Conservation (phyloP, 2,888 invertebrate species). For the Eucriotettix oculatus region DNA sequence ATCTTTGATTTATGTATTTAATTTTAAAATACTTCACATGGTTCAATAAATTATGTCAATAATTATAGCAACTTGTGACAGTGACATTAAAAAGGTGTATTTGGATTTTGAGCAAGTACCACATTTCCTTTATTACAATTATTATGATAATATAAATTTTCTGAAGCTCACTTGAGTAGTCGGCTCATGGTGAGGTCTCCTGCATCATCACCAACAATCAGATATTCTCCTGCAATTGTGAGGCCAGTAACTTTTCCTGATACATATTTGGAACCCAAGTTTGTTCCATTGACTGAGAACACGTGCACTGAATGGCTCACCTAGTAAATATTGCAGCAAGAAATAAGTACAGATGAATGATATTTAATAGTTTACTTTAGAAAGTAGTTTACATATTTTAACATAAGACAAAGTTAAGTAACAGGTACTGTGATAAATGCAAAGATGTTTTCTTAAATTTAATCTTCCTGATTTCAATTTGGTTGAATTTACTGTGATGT, state of each 20-base stretch:
- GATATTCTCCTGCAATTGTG: slow-evolving; percentile 28
- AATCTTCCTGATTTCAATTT: too few relatives aligned
- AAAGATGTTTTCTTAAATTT: too few relatives aligned
- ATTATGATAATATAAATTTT: too few relatives aligned
- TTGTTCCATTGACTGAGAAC: slow-evolving; percentile 32
- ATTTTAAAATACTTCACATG: too few relatives aligned
- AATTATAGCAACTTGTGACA: too few relatives aligned
- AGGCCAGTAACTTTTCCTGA: slow-evolving; percentile 32
- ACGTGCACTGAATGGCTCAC: slow-evolving; percentile 33
- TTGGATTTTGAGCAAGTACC: too few relatives aligned
- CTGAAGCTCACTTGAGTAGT: slow-evolving; percentile 21
- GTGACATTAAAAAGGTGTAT: too few relatives aligned
- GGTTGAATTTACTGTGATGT: too few relatives aligned
- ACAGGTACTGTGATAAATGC: too few relatives aligned
- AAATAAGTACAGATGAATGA: neutral
- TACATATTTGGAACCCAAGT: slow-evolving; percentile 32
- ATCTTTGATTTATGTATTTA: too few relatives aligned
- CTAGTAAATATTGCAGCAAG: slow-evolving; percentile 13
- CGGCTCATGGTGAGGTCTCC: slow-evolving; percentile 35
- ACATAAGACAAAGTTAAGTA: neutral
- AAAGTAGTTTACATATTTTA: neutral
- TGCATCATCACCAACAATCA: slow-evolving; percentile 33
- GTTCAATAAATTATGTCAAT: too few relatives aligned
- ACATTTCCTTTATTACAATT: too few relatives aligned
- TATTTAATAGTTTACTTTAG: neutral